These are phyloP conservation scores for Latrodectus hesperus DNA, from an alignment of 2,888 invertebrate genomes.

Conservation along the genomic window DNA sequence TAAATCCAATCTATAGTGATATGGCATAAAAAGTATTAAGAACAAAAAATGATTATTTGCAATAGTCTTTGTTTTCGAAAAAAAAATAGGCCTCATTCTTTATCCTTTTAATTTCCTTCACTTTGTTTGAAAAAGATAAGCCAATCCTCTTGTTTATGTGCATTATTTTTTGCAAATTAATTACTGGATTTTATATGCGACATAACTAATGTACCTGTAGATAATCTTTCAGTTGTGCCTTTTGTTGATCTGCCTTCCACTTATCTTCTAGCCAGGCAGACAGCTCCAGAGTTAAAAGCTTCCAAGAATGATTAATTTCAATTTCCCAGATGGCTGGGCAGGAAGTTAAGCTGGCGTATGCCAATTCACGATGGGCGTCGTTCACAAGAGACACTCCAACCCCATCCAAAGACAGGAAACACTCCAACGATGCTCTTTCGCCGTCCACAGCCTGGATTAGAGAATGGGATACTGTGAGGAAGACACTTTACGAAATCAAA, in stretches of 20 bases:
- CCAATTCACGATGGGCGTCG: slow-evolving; percentile 78
- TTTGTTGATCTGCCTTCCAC: slow-evolving; percentile 82
- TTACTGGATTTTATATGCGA: no score
- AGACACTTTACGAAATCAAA: no score
- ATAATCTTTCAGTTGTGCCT: slow-evolving; percentile 85
- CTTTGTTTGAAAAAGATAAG: no score
- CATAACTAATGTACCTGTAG: slow-evolving; percentile 77
- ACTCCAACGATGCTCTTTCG: slow-evolving; percentile 82
- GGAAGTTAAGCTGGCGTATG: slow-evolving; percentile 82
- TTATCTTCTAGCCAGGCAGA: slow-evolving; percentile 89
- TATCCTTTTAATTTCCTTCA: no score
- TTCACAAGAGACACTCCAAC: slow-evolving; percentile 80
- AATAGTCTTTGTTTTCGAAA: no score
- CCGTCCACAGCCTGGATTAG: slow-evolving; percentile 72
- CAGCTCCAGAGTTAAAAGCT: slow-evolving; percentile 84
- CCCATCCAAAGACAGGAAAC: slow-evolving; percentile 82
- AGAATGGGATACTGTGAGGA: no score
- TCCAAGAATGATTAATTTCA: slow-evolving; percentile 86
- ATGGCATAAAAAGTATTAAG: no score
- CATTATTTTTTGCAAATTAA: no score
- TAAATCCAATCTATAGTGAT: no score
- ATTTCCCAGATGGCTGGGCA: slow-evolving; percentile 88
- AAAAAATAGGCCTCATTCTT: no score
- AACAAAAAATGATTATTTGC: no score
- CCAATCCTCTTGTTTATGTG: no score